These are phyloP conservation scores for Tanypteryx hageni DNA, from an alignment of 2,888 invertebrate genomes.

Conservation along the genomic window DNA sequence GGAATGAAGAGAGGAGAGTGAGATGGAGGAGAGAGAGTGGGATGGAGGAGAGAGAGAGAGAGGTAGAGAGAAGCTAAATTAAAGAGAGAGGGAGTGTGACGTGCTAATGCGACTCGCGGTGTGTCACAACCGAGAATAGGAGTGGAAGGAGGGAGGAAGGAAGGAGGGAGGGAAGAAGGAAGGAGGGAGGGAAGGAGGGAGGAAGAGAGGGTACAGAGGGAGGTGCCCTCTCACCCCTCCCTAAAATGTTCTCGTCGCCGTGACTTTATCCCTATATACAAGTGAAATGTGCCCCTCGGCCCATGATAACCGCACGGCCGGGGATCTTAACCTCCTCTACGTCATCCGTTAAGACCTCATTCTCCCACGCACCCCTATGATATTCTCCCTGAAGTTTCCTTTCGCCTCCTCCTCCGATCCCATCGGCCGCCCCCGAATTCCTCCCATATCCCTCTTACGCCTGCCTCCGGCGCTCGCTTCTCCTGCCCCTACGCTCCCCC, in stretches of 20 bases:
- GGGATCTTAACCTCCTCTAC: not conserved
- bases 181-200: too few species aligned
- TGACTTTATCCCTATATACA: conserved; percentile 5
- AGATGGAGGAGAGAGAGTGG: not conserved
- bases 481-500: not conserved
- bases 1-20: not conserved
- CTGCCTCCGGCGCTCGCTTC: not conserved
- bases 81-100: too few species aligned
- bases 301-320: not conserved
- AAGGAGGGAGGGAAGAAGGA: too few species aligned
- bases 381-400: not conserved
- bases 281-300: not conserved
- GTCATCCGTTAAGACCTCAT: too few species aligned
- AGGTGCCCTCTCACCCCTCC: too few species aligned
- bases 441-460: not conserved
- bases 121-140: too few species aligned
- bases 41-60: not conserved
- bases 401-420: not conserved
- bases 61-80: not conserved
- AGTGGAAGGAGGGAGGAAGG: too few species aligned
- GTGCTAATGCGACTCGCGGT: too few species aligned
- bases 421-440: not conserved
- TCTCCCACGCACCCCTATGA: not conserved
- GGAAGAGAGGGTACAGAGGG: too few species aligned
- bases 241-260: not conserved